Base-by-base conservation (phyloP, 2,888 invertebrate species). In the Calliopum simillimum region DNA sequence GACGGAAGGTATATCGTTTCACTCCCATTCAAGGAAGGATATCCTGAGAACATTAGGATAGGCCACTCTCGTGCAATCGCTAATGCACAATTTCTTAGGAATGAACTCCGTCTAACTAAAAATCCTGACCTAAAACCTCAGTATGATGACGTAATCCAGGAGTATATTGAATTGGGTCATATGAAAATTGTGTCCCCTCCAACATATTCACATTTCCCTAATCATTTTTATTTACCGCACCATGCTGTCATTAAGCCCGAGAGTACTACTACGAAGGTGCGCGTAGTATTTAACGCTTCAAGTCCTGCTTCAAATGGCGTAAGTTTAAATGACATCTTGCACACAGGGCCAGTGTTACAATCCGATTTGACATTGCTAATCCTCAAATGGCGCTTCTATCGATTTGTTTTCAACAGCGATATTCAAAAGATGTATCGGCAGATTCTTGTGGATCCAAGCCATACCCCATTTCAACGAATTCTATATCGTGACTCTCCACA, bases 151-250 rank as follows among this genome's bases (percentile, higher is more conserved):
- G 71, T 71, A 3, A 1, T 68, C 2, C 14, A 16, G 3, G 68
- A 71, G 33, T 71, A 71, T 53, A 2, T 58, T 12, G 8, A 68
- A 2, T 25, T 59, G 16, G 19, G 16, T 25, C 71, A 59, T 3
- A 61, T 49, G 23, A 6, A 25, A 14, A 43, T 13, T 41, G 43
- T 56, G 6, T n/a, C 49, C 5, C 2, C 11, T 16, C 65, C 65
- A 5, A 44, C 43, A 16, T 21, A 11, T 3, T 6, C 11, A 6
- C 5, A 8, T n/a, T 25, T 19, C 11, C 23, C 25, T 4, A 44
- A 43, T 3, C 47, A 59, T 6, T 71, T 65, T 14, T 71, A 65
- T 16, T 14, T 71, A 4, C 71, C 68, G 13, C 64, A 71, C 8
- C 61, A 62, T n/a, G n/a, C n/a, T n/a, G n/a, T n/a, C 21, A 8